These are phyloP conservation scores for Platygyra sinensis DNA, from an alignment of 64 coral and sea anemone species.

Conservation along the genomic window DNA sequence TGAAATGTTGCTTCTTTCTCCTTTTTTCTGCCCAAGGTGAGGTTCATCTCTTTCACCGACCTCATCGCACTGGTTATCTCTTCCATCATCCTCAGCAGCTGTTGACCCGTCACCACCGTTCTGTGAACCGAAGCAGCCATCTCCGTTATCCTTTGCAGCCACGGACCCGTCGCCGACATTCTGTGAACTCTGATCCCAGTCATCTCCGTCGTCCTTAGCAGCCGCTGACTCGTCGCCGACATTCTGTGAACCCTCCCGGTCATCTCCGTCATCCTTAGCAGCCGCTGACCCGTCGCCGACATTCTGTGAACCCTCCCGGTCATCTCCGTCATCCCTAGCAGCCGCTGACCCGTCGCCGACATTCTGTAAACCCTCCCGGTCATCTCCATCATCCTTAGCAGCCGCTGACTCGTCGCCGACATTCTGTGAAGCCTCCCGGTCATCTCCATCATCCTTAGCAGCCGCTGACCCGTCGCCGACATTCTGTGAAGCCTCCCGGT, in stretches of 20 bases:
- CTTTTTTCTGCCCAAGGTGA: not conserved
- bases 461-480: too few relatives aligned
- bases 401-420: not conserved
- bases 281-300: not conserved
- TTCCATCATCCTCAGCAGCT: not conserved
- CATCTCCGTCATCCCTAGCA: not conserved
- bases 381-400: not conserved
- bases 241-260: not conserved
- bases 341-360: not conserved
- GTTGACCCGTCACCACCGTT: too few relatives aligned
- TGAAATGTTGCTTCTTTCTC: too few relatives aligned
- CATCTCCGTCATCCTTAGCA: conserved; percentile 2
- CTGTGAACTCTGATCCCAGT: too few relatives aligned
- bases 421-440: too few relatives aligned
- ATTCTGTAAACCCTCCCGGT: too few relatives aligned
- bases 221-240: not conserved
- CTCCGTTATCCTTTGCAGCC: too few relatives aligned
- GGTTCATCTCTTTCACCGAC: too few relatives aligned
- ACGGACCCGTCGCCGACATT: too few relatives aligned
- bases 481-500: too few relatives aligned
- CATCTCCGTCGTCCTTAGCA: conserved; percentile 3
- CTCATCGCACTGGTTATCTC: too few relatives aligned
- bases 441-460: not conserved
- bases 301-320: not conserved
- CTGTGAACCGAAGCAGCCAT: not conserved